phyloP scores from a whole-genome alignment of 1,140 invertebrate genomes.

The Cylas formicarius region DNA sequence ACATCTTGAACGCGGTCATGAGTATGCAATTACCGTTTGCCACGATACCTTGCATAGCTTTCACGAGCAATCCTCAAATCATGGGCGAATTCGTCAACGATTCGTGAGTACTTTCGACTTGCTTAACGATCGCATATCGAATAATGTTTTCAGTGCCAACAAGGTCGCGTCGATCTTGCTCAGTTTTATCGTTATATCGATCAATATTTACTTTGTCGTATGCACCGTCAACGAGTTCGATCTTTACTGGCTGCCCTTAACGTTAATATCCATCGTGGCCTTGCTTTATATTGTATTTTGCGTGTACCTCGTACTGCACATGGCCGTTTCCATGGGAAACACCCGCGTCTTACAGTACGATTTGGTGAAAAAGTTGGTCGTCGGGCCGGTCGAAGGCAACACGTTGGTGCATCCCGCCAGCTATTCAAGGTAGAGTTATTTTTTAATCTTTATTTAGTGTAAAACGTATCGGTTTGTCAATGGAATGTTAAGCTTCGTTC shows the following conservation, averaged over 20 bases:
- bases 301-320: slow-evolving; percentile 62
- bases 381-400: slow-evolving; percentile 24
- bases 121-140: not conserved
- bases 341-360: slow-evolving; percentile 37
- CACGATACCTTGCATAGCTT: slow-evolving; percentile 80
- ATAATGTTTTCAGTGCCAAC: slow-evolving; percentile 50
- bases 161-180: slow-evolving; percentile 61
- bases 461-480: too few relatives aligned
- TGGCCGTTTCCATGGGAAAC: slow-evolving; percentile 60
- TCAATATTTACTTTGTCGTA: slow-evolving; percentile 78
- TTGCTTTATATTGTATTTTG: slow-evolving; percentile 64
- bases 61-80: slow-evolving; percentile 71
- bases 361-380: slow-evolving; percentile 35
- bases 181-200: slow-evolving; percentile 64
- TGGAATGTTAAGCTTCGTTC: too few relatives aligned
- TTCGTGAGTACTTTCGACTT: slow-evolving; percentile 45
- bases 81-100: slow-evolving; percentile 84
- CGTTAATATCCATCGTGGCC: slow-evolving; percentile 51
- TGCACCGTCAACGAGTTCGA: slow-evolving; percentile 48
- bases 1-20: slow-evolving; percentile 85
- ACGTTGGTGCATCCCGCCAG: slow-evolving; percentile 24
- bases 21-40: slow-evolving; percentile 80
- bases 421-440: slow-evolving; percentile 38
- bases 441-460: too few relatives aligned
- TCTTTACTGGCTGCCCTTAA: slow-evolving; percentile 47